These are phyloP conservation scores for Oscheius sp. DNA, from an alignment of 2,888 invertebrate species.

Conservation along the genomic window DNA sequence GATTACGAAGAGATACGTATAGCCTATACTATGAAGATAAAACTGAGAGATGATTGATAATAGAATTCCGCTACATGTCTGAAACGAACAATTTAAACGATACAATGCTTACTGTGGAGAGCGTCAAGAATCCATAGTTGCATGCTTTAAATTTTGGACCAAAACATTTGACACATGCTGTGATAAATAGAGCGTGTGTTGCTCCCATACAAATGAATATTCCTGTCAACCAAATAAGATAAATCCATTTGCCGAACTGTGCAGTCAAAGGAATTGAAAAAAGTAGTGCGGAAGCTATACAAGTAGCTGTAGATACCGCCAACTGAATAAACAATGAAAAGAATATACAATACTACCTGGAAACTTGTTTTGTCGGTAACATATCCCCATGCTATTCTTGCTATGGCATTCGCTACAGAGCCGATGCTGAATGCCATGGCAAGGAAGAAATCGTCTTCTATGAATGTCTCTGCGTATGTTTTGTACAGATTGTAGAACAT, in stretches of 20 bases:
- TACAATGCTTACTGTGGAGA: constrained; percentile 65
- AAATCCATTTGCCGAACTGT: constrained; percentile 50
- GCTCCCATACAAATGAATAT: constrained; percentile 68
- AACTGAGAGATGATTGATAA: constrained; percentile 62
- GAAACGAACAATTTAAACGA: constrained; percentile 14
- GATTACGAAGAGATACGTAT: constrained; percentile 64
- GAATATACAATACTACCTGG: constrained; percentile 65
- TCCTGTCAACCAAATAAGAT: constrained; percentile 54
- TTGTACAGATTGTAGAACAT: constrained; percentile 68
- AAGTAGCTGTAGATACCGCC: constrained; percentile 63
- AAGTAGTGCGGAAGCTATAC: constrained; percentile 61
- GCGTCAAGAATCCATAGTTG: constrained; percentile 65
- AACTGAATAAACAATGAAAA: constrained; percentile 66
- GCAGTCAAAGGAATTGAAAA: constrained; percentile 67
- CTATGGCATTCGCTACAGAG: constrained; percentile 73
- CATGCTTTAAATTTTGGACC: constrained; percentile 64
- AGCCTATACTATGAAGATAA: constrained; percentile 60
- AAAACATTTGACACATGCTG: constrained; percentile 67
- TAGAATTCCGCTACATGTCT: constrained; percentile 63
- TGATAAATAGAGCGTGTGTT: constrained; percentile 68
- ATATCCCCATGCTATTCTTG: constrained; percentile 73
- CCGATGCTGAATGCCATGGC: constrained; percentile 73
- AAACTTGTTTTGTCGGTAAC: constrained; percentile 72
- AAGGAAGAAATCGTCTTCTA: constrained; percentile 73
- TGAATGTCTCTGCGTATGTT: constrained; percentile 70